These are phyloP conservation scores for Bombus affinis DNA, from an alignment of 1,140 invertebrate genomes.

Conservation along the genomic window DNA sequence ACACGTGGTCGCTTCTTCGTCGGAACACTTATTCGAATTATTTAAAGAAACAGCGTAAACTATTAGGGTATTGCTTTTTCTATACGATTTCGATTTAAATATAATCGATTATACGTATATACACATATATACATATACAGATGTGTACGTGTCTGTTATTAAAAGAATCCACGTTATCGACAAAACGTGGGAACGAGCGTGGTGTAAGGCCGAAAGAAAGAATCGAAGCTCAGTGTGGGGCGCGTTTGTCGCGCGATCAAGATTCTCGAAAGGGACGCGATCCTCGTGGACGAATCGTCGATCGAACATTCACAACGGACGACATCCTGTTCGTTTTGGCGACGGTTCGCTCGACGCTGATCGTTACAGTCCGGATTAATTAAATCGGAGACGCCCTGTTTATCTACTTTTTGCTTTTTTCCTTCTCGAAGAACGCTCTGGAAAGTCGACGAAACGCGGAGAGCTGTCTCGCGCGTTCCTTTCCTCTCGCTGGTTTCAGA, in stretches of 20 bases:
- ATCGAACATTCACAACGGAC: neutral
- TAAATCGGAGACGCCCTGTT: slow-evolving; percentile 41
- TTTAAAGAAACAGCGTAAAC: neutral
- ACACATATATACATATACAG: neutral
- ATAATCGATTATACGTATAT: slow-evolving; percentile 8
- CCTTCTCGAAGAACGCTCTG: neutral
- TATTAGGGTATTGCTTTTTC: slow-evolving; percentile 29
- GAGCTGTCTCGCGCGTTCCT: slow-evolving; percentile 19
- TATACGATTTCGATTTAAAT: slow-evolving; percentile 35
- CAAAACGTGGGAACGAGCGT: neutral
- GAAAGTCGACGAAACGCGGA: slow-evolving; percentile 5
- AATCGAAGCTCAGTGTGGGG: slow-evolving; percentile 30
- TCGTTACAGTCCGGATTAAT: slow-evolving; percentile 55
- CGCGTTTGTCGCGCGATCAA: neutral
- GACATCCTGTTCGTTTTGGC: slow-evolving; percentile 17
- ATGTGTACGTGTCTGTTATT: neutral
- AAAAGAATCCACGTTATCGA: neutral
- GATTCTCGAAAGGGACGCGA: neutral
- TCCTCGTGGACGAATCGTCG: neutral
- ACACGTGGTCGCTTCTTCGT: slow-evolving; percentile 9
- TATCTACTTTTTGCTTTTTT: neutral
- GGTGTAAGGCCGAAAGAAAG: slow-evolving; percentile 4
- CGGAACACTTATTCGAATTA: neutral
- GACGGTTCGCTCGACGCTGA: slow-evolving; percentile 72
- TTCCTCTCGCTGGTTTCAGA: neutral